These are phyloP conservation scores for Muricea muricata DNA, from an alignment of 92 coral and sea anemone species.

Conservation along the genomic window DNA sequence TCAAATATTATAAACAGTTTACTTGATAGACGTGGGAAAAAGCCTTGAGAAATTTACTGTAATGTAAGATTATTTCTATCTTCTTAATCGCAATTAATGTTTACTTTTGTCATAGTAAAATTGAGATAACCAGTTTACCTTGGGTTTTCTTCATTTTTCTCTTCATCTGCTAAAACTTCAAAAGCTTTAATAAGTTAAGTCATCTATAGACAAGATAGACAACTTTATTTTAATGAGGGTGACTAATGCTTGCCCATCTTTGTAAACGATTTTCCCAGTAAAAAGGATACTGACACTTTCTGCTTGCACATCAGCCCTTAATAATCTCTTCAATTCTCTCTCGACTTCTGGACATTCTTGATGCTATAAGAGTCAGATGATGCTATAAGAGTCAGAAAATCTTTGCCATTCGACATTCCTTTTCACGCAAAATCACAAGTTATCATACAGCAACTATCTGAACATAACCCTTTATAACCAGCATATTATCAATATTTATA, in stretches of 20 bases:
- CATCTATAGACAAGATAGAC: no score
- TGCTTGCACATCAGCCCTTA: slow-evolving; percentile 96
- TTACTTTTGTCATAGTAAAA: not conserved
- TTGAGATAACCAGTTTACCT: slow-evolving; percentile 44
- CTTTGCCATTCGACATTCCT: no score
- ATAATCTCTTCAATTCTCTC: slow-evolving; percentile 88
- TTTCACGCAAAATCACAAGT: no score
- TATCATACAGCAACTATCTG: no score
- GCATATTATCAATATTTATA: no score
- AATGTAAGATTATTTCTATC: not conserved
- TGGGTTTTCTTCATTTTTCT: slow-evolving; percentile 83
- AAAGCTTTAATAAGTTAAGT: slow-evolving; percentile 69
- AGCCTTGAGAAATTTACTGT: no score
- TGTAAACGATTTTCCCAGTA: no score
- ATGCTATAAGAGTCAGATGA: slow-evolving; percentile 39
- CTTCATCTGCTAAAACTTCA: slow-evolving; percentile 97
- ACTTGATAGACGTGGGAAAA: not conserved
- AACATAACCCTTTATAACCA: no score
- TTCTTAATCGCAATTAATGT: not conserved
- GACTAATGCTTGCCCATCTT: no score
- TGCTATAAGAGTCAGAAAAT: no score
- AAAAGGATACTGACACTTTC: slow-evolving; percentile 94
- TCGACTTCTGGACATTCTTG: slow-evolving; percentile 98
- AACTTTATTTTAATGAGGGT: no score
- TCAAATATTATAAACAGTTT: no score